Base-by-base conservation (phyloP, 2,113 vertebrate genomes). In the Cyprinodon brontotheroides region DNA sequence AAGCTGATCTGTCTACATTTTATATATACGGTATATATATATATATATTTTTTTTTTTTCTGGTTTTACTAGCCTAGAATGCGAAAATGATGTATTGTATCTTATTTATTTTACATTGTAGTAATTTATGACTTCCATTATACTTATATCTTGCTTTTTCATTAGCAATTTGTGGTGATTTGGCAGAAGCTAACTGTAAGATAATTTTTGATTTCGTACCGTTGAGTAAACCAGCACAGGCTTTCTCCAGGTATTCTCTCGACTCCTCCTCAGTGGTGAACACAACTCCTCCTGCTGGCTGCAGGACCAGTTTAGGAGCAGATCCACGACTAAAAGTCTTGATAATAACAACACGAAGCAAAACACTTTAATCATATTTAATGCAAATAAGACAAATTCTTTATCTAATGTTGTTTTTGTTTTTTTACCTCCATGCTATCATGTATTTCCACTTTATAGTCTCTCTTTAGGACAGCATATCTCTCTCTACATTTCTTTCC, bases 401-500 rank as follows among this genome's bases (percentile, higher is more conserved):
- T 66, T 7, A n/a, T 15, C 2, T 14, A 5, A 1, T 20, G 15
- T 61, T 41, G 3, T 0, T 7, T 65, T 50, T 11, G 66, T 77
- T 0, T 7, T 62, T 11, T 69, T 77, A 97, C 97, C 95, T 98
- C 97, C 87, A 86, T 87, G 85, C 79, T 97, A 85, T 98, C 96
- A 79, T 96, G 95, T 88, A 95, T 95, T 81, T 97, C 94, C 87
- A 97, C 89, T 15, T 88, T 91, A 87, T 96, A 95, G 87, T 96
- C 92, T 2, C 92, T 93, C 73, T 90, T 95, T 74, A 97, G 75
- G 41, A 97, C 92, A 0, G 92, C 17, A 0, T 95, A 96, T 93
- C 94, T 93, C 75, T 97, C 97, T 87, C 89, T 97, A 95, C 95
- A 95, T 78, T 97, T 98, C 90, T 92, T 96, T 65, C 95, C 80